These are phyloP conservation scores for Psilopogon haemacephalus DNA, from an alignment of 2,113 vertebrate genomes.

Conservation along the genomic window DNA sequence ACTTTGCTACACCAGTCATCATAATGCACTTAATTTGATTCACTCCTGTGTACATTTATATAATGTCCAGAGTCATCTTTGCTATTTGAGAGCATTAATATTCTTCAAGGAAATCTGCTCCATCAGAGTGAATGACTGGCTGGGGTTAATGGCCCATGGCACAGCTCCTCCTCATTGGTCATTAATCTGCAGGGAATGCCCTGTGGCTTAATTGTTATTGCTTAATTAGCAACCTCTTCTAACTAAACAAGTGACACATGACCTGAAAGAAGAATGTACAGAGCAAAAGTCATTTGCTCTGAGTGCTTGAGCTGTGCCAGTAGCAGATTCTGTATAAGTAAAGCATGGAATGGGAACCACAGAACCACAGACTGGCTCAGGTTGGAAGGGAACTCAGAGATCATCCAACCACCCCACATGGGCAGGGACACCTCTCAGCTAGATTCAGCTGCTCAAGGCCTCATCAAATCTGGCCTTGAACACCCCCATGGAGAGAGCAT, in stretches of 20 bases:
- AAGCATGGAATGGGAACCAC: neutral
- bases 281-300: neutral
- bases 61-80: neutral
- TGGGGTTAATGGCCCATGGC: slow-evolving; percentile 49
- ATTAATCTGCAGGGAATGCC: slow-evolving; percentile 60
- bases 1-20: neutral
- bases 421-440: no score
- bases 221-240: slow-evolving; percentile 57
- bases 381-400: no score
- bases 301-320: neutral
- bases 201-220: slow-evolving; percentile 58
- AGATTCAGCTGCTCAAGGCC: no score
- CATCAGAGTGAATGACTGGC: slow-evolving; percentile 2
- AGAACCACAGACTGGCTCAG: neutral
- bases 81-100: slow-evolving; percentile 16
- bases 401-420: no score
- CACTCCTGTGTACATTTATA: neutral
- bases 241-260: slow-evolving; percentile 34
- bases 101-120: slow-evolving; percentile 1
- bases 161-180: slow-evolving; percentile 29
- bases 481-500: no score
- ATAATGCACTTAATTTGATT: neutral
- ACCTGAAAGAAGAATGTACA: slow-evolving; percentile 43
- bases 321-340: neutral
- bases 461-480: no score